Base-by-base conservation (phyloP, 2,113 vertebrate genomes). In the Eolophus roseicapilla region DNA sequence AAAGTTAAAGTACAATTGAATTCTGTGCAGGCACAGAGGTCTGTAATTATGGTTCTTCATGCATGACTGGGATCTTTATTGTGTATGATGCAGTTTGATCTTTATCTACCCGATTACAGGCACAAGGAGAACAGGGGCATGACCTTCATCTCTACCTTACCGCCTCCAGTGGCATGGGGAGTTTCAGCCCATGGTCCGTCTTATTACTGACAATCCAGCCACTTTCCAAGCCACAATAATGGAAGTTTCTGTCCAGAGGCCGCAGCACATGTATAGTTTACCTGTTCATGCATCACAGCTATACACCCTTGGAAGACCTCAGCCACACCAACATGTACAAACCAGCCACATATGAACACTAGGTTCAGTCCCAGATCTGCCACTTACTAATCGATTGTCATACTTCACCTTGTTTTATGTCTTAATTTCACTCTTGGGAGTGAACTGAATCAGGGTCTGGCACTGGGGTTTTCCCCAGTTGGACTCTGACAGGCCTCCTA, bases 31-130 rank as follows among this genome's bases (percentile, higher is more conserved):
- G 53, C 53, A 67, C n/a, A 67, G 53, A 83, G 13, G 64, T 64
- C 79, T 94, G 27, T 86, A 93, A 94, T 93, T 93, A 94, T 29
- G 63, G 18, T 17, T 83, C 50, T 95, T 92, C 64, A 55, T 52
- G 88, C 88, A 71, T 83, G 90, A 92, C 47, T 73, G 39, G 68
- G n/a, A 77, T 70, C 76, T 86, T 81, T 55, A 88, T 68, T 86
- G 35, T 93, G 46, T 81, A 43, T 31, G 33, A 85, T 93, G 78
- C n/a, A 23, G 46, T 93, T 86, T 71, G 96, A 97, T 95, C 64
- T 74, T 93, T 88, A 87, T 95, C 94, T 93, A 31, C 27, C 67
- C 53, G 47, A 81, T 70, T 88, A 81, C 33, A 93, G 35, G 82
- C 79, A 88, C 73, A 84, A 67, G 52, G 82, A 90, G 82, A 96